Percentiles rank a stretch among this genome's conserved stretches.
Evolutionary conservation across 2,797 vertebrate species (phyloP).

Genomic region (Chaenodraco wilsoni): DNA sequence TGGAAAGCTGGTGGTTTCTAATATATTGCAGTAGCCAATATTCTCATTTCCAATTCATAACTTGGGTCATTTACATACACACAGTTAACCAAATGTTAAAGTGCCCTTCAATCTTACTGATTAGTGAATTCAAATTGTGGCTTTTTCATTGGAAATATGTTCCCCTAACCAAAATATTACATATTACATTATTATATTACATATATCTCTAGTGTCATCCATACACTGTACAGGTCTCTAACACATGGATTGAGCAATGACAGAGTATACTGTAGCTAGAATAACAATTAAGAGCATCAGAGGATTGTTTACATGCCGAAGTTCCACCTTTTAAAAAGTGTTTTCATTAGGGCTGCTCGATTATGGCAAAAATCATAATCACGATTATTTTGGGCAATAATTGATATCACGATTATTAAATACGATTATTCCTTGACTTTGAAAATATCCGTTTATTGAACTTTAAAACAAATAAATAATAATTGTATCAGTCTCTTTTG

Average conservation of each 20-base stretch:
- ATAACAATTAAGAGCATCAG: constrained; percentile 5
- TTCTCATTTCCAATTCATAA: constrained; percentile 20
- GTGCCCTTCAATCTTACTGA: neutral
- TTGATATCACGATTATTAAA: too few species aligned
- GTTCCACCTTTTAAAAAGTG: neutral
- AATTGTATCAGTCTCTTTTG: too few species aligned
- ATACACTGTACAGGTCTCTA: neutral
- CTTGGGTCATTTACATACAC: constrained; percentile 9
- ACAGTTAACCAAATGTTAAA: neutral
- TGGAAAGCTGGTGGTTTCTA: constrained; percentile 2
- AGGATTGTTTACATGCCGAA: neutral
- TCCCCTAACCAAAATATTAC: neutral
- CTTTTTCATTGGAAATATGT: too few species aligned
- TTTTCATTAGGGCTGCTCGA: too few species aligned
- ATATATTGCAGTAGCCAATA: constrained; percentile 20
- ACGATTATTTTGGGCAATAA: too few species aligned
- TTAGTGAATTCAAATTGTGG: neutral
- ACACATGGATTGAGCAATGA: neutral
- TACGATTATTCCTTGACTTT: too few species aligned
- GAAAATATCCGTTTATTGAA: too few species aligned
- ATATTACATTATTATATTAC: too few species aligned
- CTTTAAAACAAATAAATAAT: too few species aligned
- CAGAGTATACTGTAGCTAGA: neutral
- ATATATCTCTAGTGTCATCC: neutral
- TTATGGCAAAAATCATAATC: too few species aligned